These are phyloP conservation scores for Himalopsyche phryganea DNA, from an alignment of 1,140 invertebrate genomes.

Conservation along the genomic window DNA sequence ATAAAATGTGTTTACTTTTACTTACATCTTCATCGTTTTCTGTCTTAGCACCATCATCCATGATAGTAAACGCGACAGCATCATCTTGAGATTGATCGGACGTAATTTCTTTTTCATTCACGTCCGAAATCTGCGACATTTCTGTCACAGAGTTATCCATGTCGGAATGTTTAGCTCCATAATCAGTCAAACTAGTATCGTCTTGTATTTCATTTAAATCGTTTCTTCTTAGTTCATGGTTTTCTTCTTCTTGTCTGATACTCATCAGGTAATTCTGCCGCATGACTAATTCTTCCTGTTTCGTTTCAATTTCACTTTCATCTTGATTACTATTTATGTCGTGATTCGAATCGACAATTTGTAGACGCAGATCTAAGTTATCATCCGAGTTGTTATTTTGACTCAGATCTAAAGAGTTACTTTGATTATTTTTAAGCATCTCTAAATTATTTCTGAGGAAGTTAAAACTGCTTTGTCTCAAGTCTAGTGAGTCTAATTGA, in stretches of 20 bases:
- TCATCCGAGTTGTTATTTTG: slow-evolving; percentile 14
- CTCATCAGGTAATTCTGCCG: neutral
- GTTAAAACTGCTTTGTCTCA: slow-evolving; percentile 29
- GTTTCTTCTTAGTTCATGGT: slow-evolving; percentile 7
- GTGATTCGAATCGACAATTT: slow-evolving; percentile 12
- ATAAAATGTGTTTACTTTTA: neutral
- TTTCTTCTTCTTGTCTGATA: neutral
- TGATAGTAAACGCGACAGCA: slow-evolving; percentile 18
- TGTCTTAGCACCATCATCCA: slow-evolving; percentile 13
- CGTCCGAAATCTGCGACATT: slow-evolving; percentile 24
- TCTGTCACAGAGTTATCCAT: slow-evolving; percentile 27
- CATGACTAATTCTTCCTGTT: slow-evolving; percentile 9
- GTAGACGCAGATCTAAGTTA: slow-evolving; percentile 19
- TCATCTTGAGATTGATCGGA: slow-evolving; percentile 19
- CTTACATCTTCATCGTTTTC: slow-evolving; percentile 32
- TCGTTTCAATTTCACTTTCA: slow-evolving; percentile 10
- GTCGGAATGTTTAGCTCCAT: slow-evolving; percentile 19
- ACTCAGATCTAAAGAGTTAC: slow-evolving; percentile 24
- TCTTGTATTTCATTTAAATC: slow-evolving; percentile 16
- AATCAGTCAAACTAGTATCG: slow-evolving; percentile 21
- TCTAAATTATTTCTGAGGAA: slow-evolving; percentile 30
- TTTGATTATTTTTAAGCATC: slow-evolving; percentile 31
- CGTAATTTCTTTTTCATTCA: slow-evolving; percentile 20
- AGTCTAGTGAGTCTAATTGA: slow-evolving; percentile 24
- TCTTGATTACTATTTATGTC: slow-evolving; percentile 2